Evolutionary conservation across 2,797 vertebrate genomes (phyloP).

Genomic region (Geotrypetes seraphini): DNA sequence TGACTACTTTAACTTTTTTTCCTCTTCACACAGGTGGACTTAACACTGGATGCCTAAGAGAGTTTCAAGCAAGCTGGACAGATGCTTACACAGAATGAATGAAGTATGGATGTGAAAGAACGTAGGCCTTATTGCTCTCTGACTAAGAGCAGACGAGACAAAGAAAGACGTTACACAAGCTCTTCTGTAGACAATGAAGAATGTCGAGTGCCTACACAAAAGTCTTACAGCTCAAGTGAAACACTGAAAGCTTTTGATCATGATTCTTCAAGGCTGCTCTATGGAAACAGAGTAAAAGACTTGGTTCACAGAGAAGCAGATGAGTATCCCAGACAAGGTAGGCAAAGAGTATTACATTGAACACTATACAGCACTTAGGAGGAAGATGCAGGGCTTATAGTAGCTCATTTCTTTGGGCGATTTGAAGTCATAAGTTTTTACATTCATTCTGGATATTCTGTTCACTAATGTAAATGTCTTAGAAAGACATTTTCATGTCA

Average conservation of each 20-base stretch:
- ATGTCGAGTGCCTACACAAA: slow-evolving; percentile 88
- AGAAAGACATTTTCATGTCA: no score
- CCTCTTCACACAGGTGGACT: no score
- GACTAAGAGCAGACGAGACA: slow-evolving; percentile 87
- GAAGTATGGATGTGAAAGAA: slow-evolving; percentile 98
- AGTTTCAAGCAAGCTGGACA: slow-evolving; percentile 38
- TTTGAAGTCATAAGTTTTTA: no score
- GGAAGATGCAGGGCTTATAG: no score
- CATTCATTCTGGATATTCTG: no score
- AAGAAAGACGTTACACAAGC: slow-evolving; percentile 64
- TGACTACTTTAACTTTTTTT: no score
- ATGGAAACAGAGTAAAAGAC: slow-evolving; percentile 86
- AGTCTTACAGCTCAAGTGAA: slow-evolving; percentile 94
- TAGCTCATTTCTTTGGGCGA: no score
- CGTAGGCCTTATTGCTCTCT: slow-evolving; percentile 94
- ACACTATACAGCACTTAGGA: not conserved
- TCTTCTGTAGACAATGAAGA: slow-evolving; percentile 71
- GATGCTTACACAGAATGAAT: slow-evolving; percentile 75
- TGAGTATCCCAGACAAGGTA: slow-evolving; percentile 86
- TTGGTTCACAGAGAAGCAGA: slow-evolving; percentile 82
- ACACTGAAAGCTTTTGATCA: slow-evolving; percentile 93
- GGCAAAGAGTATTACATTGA: slow-evolving; percentile 19
- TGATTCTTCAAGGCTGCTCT: slow-evolving; percentile 84
- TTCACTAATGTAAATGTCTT: no score
- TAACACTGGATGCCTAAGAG: slow-evolving; percentile 46